Evolutionary conservation across 2,113 vertebrate species (phyloP).

Genomic region (Glaucomys volans): DNA sequence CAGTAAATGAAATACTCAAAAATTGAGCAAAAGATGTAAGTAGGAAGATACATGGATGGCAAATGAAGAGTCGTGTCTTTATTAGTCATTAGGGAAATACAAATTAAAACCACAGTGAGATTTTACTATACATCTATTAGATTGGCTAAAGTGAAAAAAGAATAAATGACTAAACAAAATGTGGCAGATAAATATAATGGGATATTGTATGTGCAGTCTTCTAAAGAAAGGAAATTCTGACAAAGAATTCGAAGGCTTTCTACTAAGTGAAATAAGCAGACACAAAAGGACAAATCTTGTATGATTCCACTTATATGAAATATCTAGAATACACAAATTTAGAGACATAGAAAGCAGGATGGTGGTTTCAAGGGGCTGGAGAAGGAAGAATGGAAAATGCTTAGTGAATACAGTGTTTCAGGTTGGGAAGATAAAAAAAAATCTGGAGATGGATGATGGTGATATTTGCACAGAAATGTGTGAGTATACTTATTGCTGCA

Average conservation of each 20-base stretch:
- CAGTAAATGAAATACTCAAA: not conserved
- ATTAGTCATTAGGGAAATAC: not conserved
- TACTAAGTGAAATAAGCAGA: not conserved
- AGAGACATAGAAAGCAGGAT: not conserved
- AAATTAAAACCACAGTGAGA: not conserved
- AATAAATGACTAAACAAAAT: not conserved
- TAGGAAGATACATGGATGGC: not conserved
- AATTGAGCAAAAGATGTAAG: not conserved
- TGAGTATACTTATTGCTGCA: not conserved
- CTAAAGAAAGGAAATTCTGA: not conserved
- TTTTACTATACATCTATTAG: not conserved
- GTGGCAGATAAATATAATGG: not conserved
- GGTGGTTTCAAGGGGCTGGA: not conserved
- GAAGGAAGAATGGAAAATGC: not conserved
- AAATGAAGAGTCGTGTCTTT: not conserved
- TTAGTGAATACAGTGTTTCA: not conserved
- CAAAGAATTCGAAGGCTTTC: not conserved
- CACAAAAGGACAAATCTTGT: not conserved
- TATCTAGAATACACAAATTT: not conserved
- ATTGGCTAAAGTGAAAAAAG: not conserved
- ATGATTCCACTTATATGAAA: not conserved
- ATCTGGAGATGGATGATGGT: not conserved
- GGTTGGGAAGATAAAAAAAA: not conserved
- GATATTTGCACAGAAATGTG: not conserved
- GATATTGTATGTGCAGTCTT: not conserved